These are phyloP conservation scores for Atethmia centrago DNA, from an alignment of 2,888 invertebrate species.

Conservation along the genomic window DNA sequence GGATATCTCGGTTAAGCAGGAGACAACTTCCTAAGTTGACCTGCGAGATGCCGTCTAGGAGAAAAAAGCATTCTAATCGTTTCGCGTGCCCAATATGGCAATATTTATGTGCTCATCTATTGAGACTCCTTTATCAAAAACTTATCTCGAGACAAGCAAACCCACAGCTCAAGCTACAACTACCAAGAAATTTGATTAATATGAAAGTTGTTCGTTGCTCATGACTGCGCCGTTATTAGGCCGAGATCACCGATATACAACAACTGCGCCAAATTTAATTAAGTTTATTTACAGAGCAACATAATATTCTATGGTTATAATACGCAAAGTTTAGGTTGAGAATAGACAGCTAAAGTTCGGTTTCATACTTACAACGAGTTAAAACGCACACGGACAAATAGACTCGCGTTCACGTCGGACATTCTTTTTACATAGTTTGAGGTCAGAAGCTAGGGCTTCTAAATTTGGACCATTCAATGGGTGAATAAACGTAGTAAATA, in stretches of 20 bases:
- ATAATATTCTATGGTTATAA: slow-evolving; percentile 33
- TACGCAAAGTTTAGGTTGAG: slow-evolving; percentile 34
- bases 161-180: not conserved
- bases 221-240: too few relatives aligned
- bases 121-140: not conserved
- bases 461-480: not conserved
- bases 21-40: not conserved
- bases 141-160: not conserved
- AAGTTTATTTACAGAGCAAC: slow-evolving; percentile 45
- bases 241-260: too few relatives aligned
- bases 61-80: not conserved
- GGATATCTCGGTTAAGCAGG: not conserved
- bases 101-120: not conserved
- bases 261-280: too few relatives aligned
- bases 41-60: not conserved
- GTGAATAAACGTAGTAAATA: too few relatives aligned
- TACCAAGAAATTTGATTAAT: slow-evolving; percentile 33
- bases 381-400: not conserved
- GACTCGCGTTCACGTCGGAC: not conserved
- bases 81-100: not conserved
- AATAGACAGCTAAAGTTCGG: too few relatives aligned
- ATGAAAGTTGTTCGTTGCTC: too few relatives aligned
- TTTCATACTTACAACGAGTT: not conserved
- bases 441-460: not conserved
- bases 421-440: not conserved